Percentiles rank a stretch among this genome's conserved stretches.
These are phyloP conservation scores for Cisticola juncidis DNA, from an alignment of 2,113 vertebrate species.

Conservation along the genomic window DNA sequence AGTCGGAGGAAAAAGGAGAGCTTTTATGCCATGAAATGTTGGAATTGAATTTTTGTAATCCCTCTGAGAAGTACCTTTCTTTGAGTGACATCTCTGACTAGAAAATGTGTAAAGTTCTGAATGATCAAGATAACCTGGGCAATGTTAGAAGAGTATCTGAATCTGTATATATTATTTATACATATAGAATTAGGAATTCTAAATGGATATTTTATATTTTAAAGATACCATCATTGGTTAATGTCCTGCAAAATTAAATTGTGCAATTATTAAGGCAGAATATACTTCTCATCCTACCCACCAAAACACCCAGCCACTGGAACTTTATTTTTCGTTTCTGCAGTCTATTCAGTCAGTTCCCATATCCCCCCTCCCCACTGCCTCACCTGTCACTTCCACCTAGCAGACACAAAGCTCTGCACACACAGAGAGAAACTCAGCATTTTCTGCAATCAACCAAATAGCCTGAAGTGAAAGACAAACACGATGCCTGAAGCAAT, in stretches of 20 bases:
- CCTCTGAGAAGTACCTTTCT: neutral
- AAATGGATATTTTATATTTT: neutral
- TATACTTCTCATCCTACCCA: neutral
- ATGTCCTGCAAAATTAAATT: neutral
- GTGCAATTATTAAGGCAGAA: neutral
- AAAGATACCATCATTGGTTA: neutral
- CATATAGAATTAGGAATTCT: neutral
- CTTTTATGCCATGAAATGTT: neutral
- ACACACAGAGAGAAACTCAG: neutral
- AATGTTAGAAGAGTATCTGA: neutral
- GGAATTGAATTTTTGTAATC: neutral
- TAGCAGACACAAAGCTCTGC: neutral
- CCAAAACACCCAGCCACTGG: neutral
- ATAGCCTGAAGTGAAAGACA: conserved; percentile 69
- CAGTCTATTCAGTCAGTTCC: neutral
- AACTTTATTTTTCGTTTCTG: neutral
- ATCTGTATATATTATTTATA: neutral
- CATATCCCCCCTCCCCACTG: neutral
- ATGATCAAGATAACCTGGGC: neutral
- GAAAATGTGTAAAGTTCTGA: neutral
- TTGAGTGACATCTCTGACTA: neutral
- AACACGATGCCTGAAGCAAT: conserved; percentile 69
- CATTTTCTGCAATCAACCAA: conserved; percentile 38
- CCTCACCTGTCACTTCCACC: conserved; percentile 26
- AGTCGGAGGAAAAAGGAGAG: neutral